Conservation (phyloP, 1,140 invertebrate genomes). For the Heliconius congener region DNA sequence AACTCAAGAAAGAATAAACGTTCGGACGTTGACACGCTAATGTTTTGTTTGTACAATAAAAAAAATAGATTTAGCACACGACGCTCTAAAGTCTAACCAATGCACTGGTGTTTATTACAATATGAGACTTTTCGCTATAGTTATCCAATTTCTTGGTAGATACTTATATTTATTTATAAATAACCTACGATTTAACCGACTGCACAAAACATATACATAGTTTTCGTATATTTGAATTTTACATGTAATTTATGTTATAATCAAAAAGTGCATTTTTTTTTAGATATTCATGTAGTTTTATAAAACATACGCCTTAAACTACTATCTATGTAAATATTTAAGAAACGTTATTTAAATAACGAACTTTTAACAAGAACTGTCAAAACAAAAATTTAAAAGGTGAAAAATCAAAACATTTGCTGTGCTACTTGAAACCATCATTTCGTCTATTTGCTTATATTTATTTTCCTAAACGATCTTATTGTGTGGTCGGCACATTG, state of each 20-base stretch:
- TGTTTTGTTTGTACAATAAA: constrained; percentile 39
- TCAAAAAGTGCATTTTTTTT: too few species aligned
- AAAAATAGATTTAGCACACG: constrained; percentile 36
- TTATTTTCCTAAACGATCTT: constrained; percentile 23
- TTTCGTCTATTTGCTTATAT: constrained; percentile 17
- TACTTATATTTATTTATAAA: neutral
- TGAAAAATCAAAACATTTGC: constrained; percentile 6
- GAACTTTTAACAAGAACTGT: constrained; percentile 1
- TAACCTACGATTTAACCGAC: too few species aligned
- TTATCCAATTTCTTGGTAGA: neutral
- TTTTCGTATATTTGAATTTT: too few species aligned
- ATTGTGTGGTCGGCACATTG: constrained; percentile 33
- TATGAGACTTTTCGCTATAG: neutral
- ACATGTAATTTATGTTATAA: too few species aligned
- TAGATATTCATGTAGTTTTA: too few species aligned
- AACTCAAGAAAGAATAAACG: constrained; percentile 29
- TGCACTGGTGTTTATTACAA: neutral
- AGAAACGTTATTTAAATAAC: neutral
- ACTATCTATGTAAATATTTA: neutral
- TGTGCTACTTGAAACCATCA: neutral
- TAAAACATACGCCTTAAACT: too few species aligned
- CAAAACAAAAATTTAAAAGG: neutral
- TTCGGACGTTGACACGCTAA: constrained; percentile 37
- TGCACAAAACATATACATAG: too few species aligned
- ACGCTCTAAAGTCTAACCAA: neutral